Percentiles rank a stretch among this genome's conserved stretches.
phyloP scores from a whole-genome alignment of 2,797 vertebrate species.

The Lutjanus argentimaculatus region DNA sequence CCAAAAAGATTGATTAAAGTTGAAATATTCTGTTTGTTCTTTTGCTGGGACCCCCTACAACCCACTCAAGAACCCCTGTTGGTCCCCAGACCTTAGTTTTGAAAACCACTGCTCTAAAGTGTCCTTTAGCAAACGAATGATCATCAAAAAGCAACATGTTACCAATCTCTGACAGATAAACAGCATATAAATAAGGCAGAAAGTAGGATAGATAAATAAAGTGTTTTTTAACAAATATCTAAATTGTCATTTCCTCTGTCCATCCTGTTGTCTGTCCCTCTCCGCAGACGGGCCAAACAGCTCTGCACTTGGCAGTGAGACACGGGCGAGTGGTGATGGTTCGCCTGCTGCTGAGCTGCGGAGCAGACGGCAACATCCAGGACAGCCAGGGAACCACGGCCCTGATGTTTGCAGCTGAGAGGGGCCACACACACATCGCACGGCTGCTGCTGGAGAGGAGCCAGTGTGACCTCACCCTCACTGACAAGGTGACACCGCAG shows the following conservation, averaged over 20 bases:
- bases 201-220: background rate
- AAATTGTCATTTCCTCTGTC: background rate
- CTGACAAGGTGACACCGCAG: slow-evolving; percentile 87
- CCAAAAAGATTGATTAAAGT: too few species aligned
- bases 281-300: slow-evolving; percentile 91
- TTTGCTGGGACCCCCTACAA: too few species aligned
- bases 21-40: too few species aligned
- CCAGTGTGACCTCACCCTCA: slow-evolving; percentile 87
- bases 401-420: slow-evolving; percentile 93
- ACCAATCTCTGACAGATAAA: background rate
- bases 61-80: too few species aligned
- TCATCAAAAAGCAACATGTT: background rate
- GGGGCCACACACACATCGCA: slow-evolving; percentile 89
- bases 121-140: background rate
- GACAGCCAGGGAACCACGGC: slow-evolving; percentile 92
- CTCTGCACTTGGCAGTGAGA: slow-evolving; percentile 94
- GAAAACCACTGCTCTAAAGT: background rate
- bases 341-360: slow-evolving; percentile 90
- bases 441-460: slow-evolving; percentile 91
- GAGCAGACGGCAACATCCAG: slow-evolving; percentile 91
- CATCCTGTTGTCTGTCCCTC: background rate
- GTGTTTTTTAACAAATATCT: background rate
- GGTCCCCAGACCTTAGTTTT: too few species aligned
- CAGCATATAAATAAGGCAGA: background rate
- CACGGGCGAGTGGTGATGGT: slow-evolving; percentile 94